Evolutionary conservation across 37 sponge, comb jelly and placozoan species (phyloP).

Genomic region (Cliona cf. orientalis): DNA sequence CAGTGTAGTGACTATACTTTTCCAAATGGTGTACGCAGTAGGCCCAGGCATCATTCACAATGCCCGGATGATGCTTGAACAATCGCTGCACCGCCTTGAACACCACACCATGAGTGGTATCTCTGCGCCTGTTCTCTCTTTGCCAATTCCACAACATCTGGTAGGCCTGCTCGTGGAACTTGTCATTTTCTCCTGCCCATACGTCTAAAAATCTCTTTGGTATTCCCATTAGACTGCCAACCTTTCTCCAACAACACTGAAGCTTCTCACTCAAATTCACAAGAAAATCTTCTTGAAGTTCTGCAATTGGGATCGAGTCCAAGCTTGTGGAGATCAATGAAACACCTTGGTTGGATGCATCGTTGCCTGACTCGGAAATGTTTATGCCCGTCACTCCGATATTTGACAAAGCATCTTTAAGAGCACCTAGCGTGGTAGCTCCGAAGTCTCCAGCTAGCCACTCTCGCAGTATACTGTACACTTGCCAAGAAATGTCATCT

Average conservation of each 20-base stretch:
- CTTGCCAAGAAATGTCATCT: background rate
- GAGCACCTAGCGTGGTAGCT: background rate
- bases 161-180: background rate
- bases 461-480: background rate
- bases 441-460: background rate
- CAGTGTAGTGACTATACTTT: background rate
- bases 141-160: background rate
- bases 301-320: background rate
- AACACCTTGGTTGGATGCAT: too few species aligned
- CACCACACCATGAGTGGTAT: background rate
- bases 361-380: background rate
- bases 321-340: too few species aligned
- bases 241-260: conserved; percentile 5
- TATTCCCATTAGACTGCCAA: conserved; percentile 5
- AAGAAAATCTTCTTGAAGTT: background rate
- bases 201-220: background rate
- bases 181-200: background rate
- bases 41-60: background rate
- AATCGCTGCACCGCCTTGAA: background rate
- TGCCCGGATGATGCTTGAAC: background rate
- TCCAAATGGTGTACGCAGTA: background rate
- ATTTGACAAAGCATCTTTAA: background rate
- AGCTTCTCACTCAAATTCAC: background rate
- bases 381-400: background rate
- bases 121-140: background rate